Conservation (phyloP, 2,888 invertebrate genomes). For the Synergus itoensis region DNA sequence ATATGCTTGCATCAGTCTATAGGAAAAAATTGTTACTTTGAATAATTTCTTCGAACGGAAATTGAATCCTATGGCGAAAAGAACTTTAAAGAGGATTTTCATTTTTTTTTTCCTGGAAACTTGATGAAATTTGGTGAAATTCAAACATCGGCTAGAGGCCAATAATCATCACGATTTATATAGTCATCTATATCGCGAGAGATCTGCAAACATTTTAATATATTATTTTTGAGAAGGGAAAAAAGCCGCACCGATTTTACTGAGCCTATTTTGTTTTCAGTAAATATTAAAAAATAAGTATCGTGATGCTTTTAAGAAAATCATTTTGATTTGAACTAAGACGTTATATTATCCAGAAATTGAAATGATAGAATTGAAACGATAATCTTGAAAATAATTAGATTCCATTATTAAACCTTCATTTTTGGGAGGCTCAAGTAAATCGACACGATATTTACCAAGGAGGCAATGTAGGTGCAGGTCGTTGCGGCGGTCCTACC, state of each 20-base stretch:
- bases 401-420: background rate
- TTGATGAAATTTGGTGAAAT: constrained; percentile 42
- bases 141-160: constrained; percentile 56
- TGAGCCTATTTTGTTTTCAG: background rate
- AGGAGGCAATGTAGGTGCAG: constrained; percentile 44
- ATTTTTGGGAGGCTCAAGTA: constrained; percentile 24
- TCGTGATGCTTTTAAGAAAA: background rate
- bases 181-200: constrained; percentile 59
- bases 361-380: constrained; percentile 2
- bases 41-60: constrained; percentile 24
- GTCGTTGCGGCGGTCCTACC: constrained; percentile 54
- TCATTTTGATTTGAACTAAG: background rate
- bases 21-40: background rate
- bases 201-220: constrained; percentile 60
- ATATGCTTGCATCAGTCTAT: background rate
- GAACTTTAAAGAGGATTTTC: background rate
- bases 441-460: constrained; percentile 64
- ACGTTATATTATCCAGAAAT: background rate
- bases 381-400: background rate
- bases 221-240: constrained; percentile 35
- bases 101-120: background rate
- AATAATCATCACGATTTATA: constrained; percentile 59
- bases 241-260: constrained; percentile 48
- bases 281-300: background rate
- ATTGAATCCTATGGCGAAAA: constrained; percentile 9